Conservation (phyloP, 2,113 vertebrate genomes). For the Fukomys damarensis region DNA sequence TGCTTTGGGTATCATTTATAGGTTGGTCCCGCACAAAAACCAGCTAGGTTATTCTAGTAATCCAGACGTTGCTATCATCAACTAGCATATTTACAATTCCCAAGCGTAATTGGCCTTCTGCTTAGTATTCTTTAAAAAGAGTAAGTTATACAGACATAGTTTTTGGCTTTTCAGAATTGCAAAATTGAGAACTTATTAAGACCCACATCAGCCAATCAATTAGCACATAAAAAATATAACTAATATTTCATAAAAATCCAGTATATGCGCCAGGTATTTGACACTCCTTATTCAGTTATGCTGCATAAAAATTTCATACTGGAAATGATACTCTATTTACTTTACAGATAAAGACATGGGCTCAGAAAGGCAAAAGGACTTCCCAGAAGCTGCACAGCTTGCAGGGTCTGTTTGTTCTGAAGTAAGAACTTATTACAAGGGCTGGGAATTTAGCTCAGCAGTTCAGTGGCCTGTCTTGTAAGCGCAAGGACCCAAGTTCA, state of each 20-base stretch:
- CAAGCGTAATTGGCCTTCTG: background rate
- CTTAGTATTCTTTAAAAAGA: background rate
- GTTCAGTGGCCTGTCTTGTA: no score
- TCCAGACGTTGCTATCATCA: background rate
- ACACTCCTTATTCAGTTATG: background rate
- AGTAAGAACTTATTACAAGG: background rate
- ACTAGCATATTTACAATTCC: background rate
- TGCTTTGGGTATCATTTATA: no score
- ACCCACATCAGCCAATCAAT: background rate
- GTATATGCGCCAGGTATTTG: background rate
- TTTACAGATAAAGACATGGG: background rate
- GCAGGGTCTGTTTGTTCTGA: background rate
- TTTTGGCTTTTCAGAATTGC: background rate
- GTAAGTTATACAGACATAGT: background rate
- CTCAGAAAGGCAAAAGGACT: background rate
- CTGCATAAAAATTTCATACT: background rate
- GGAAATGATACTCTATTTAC: background rate
- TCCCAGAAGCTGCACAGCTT: background rate
- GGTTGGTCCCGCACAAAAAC: no score
- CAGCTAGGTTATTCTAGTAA: background rate
- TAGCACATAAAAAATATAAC: background rate
- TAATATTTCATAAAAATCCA: background rate
- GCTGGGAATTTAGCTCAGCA: no score
- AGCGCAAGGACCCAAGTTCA: no score
- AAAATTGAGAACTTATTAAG: background rate